Percentiles rank a stretch among this genome's conserved stretches.
These are phyloP conservation scores for Salticus scenicus DNA, from an alignment of 2,888 invertebrate species.

Conservation along the genomic window DNA sequence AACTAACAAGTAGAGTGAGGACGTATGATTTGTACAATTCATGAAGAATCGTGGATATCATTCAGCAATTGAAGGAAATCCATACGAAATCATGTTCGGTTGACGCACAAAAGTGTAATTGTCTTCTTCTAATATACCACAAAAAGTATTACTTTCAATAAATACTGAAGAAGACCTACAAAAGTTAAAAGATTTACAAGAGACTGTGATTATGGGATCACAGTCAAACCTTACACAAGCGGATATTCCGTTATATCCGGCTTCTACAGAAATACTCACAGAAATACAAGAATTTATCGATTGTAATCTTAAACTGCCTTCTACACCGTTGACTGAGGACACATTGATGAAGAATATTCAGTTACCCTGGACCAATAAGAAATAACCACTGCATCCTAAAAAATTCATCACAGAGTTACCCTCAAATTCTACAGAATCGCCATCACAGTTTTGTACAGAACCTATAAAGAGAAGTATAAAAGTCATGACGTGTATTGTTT, in stretches of 20 bases:
- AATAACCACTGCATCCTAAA: slow-evolving; percentile 35
- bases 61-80: too few species aligned
- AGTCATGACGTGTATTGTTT: not conserved
- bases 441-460: too few species aligned
- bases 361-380: slow-evolving; percentile 33
- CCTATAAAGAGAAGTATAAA: not conserved
- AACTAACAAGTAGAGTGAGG: not conserved
- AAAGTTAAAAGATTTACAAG: not conserved
- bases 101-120: not conserved
- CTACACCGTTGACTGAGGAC: slow-evolving; percentile 33
- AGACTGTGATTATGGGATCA: too few species aligned
- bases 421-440: slow-evolving; percentile 25
- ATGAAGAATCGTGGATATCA: not conserved
- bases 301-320: slow-evolving; percentile 20
- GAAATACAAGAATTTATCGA: not conserved
- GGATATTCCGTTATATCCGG: too few species aligned
- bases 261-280: not conserved
- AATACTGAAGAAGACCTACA: not conserved
- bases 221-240: too few species aligned
- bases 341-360: slow-evolving; percentile 43
- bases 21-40: not conserved
- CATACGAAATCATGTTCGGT: too few species aligned
- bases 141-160: not conserved
- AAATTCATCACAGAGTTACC: slow-evolving; percentile 25
- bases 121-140: not conserved